phyloP scores from a whole-genome alignment of 2,888 invertebrate species.

The Amiota communis region DNA sequence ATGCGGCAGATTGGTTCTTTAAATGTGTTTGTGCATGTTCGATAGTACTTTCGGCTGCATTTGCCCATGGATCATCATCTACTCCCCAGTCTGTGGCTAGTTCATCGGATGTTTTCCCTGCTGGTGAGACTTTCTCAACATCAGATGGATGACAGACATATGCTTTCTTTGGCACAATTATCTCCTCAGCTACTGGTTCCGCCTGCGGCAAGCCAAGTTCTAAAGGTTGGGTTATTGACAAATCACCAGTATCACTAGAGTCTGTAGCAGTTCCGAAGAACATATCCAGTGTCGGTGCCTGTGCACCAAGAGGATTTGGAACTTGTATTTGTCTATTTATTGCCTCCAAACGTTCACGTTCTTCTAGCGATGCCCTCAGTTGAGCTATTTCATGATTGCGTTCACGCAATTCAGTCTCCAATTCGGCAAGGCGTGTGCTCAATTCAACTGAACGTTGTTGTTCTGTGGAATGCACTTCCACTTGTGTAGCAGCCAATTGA shows the following conservation, averaged over 20 bases:
- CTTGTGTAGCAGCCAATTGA: not conserved
- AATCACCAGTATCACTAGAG: not conserved
- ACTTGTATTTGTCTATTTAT: slow-evolving; percentile 51
- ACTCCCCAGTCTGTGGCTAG: slow-evolving; percentile 52
- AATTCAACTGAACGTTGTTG: slow-evolving; percentile 9
- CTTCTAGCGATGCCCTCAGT: slow-evolving; percentile 48
- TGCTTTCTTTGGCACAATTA: slow-evolving; percentile 75
- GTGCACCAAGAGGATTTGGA: slow-evolving; percentile 37
- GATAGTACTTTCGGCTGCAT: slow-evolving; percentile 71
- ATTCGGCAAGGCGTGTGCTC: slow-evolving; percentile 38
- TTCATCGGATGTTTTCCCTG: not conserved
- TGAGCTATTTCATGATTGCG: slow-evolving; percentile 48
- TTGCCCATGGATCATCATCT: slow-evolving; percentile 77
- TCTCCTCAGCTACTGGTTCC: slow-evolving; percentile 69
- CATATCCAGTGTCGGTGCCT: slow-evolving; percentile 66
- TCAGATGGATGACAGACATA: slow-evolving; percentile 74
- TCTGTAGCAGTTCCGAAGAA: slow-evolving; percentile 61
- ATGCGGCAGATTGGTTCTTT: not conserved
- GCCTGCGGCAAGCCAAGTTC: slow-evolving; percentile 47
- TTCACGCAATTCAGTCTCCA: slow-evolving; percentile 43
- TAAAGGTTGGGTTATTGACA: slow-evolving; percentile 45
- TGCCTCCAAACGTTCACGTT: slow-evolving; percentile 53
- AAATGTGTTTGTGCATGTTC: slow-evolving; percentile 42
- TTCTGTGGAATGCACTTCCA: not conserved
- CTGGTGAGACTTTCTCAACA: slow-evolving; percentile 16